These are phyloP conservation scores for Atherinomorus stipes DNA, from an alignment of 2,113 vertebrate genomes.

Conservation along the genomic window DNA sequence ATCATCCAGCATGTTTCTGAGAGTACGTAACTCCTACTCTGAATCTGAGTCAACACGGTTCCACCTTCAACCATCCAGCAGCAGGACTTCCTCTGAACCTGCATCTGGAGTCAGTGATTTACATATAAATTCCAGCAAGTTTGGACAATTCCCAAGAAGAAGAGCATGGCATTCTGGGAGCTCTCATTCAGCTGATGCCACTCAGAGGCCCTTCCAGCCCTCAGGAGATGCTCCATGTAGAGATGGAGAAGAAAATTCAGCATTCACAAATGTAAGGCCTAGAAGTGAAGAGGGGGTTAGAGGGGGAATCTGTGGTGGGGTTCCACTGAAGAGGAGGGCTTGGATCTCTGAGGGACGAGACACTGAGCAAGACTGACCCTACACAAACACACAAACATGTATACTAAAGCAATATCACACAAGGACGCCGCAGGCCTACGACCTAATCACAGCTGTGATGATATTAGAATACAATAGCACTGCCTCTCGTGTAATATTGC, in stretches of 20 bases:
- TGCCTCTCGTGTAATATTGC: too few relatives aligned
- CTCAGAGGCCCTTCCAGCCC: conserved; percentile 60
- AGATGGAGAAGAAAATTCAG: background rate
- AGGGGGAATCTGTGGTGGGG: conserved; percentile 35
- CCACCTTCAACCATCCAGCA: background rate
- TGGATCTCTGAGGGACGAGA: conserved; percentile 79
- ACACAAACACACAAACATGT: too few relatives aligned
- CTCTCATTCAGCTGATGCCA: conserved; percentile 78
- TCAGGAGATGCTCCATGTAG: conserved; percentile 12
- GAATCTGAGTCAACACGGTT: conserved; percentile 70
- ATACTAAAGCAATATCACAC: too few relatives aligned
- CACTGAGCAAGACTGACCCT: conserved; percentile 9
- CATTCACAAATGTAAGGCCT: conserved; percentile 53
- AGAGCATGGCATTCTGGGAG: conserved; percentile 81
- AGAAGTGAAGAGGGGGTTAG: conserved; percentile 75
- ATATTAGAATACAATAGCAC: too few relatives aligned
- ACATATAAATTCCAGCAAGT: conserved; percentile 4
- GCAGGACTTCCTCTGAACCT: conserved; percentile 1
- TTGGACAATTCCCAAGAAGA: conserved; percentile 45
- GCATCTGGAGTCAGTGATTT: conserved; percentile 1
- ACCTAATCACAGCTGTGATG: too few relatives aligned
- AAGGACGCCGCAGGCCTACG: too few relatives aligned
- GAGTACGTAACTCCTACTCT: conserved; percentile 66
- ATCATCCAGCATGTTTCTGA: conserved; percentile 22
- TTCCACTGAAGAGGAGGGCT: conserved; percentile 83